Base-by-base conservation (phyloP, 2,797 vertebrate genomes). In the Margarornis squamiger region DNA sequence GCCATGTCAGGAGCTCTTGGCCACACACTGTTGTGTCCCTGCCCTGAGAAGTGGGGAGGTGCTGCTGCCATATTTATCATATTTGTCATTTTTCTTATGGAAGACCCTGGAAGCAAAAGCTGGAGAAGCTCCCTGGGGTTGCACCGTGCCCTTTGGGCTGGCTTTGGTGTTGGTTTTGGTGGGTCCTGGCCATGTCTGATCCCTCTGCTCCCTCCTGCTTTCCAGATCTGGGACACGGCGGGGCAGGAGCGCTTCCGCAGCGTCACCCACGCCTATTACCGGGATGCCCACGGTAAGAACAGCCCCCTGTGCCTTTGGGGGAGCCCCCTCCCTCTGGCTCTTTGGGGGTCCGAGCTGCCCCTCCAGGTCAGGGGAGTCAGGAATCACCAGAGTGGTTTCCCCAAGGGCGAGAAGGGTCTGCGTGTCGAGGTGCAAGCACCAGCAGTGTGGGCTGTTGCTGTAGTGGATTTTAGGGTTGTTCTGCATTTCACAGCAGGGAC, bases 151-250 rank as follows among this genome's bases (percentile, higher is more conserved):
- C 0, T 7, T 32, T 4, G 61, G 48, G 32, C 71, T 30, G 79
- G 30, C 26, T 8, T 43, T 54, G 75, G 45, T 19, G 68, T 75
- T 27, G 86, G 63, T 1, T 74, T 52, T 38, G 63, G 39, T 24
- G 57, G 41, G 78, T 45, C 32, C n/a, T 66, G 80, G 29, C 34
- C 12, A 0, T 9, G 29, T 45, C 24, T 94, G 61, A 83, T 36
- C 49, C 45, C 58, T 43, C 16, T 52, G 22, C 41, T 92, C 59
- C 58, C 3, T 0, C 84, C 30, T 86, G 41, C 32, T 98, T 99
- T 96, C 98, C 99, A 99, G 98, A 99, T 99, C 76, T 99, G 99
- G 99, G 98, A 99, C 97, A 99, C 99, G 0, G 99, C 99, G 0
- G 99, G 99, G 39, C 99, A 99, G 96, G 99, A 99, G 87, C 96